Evolutionary conservation across 1,140 invertebrate species (phyloP), one percentile per base, ranked within the genome.

Genomic region (Leptinotarsa undecemlineata): DNA sequence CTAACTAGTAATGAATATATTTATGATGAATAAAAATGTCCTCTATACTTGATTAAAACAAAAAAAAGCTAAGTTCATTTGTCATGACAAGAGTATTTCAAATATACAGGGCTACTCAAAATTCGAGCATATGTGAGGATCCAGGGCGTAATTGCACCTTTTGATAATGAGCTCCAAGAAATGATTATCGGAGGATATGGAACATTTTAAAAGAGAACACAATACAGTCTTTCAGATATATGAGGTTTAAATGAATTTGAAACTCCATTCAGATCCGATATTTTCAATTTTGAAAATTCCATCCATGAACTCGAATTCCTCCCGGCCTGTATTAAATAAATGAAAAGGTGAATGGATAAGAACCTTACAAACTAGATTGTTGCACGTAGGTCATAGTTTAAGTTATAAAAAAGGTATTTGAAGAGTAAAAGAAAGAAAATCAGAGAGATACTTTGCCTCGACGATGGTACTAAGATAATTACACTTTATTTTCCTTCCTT

Each of bases 401-500:
- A 77, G 67, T 77, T 60, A 75, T 66, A 77, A 74, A 74, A 76
- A 78, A 76, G 64, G 62, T 69, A 75, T 68, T 64, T 64, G 26
- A 77, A 80, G 23, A 72, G 47, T 48, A 62, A 76, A 72, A 26
- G 48, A 62, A 73, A 68, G 33, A 42, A 74, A 74, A 79, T 48
- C 26, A 48, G 63, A 78, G 69, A 71, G 74, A 78, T 64, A 78
- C 42, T 33, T 72, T 70, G 78, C 78, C 77, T 78, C 76, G 79
- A 77, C 81, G 82, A 79, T 81, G 81, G 77, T 77, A 75, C 74
- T 71, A 63, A 71, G 57, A 60, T 1, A 71, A 42, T 42, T 42
- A 42, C 33, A 66, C 60, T 81, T 88, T 88, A 89, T 87, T 89
- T 88, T 72, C 84, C 85, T 80, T 94, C 92, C 81, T 92, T 91